Evolutionary conservation across 2,113 vertebrate genomes (phyloP).

Genomic region (Peromyscus polionotus): DNA sequence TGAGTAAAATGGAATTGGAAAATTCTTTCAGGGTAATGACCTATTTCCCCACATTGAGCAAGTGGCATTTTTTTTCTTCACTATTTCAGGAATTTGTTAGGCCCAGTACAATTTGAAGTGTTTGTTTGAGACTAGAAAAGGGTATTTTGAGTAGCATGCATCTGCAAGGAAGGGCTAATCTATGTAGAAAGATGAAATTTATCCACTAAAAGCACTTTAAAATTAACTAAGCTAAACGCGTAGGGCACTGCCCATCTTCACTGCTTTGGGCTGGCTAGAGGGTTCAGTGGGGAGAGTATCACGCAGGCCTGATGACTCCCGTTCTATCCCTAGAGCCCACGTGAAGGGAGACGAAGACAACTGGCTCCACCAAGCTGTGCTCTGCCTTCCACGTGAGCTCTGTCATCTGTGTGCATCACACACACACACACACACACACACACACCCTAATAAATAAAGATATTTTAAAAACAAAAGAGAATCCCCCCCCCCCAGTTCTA

Average conservation of each 20-base stretch:
- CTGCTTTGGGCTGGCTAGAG: neutral
- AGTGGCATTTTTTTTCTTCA: slow-evolving; percentile 14
- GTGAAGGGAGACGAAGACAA: neutral
- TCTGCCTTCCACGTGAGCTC: too few relatives aligned
- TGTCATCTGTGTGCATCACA: neutral
- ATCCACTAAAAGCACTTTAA: neutral
- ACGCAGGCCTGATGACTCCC: neutral
- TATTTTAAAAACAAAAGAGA: neutral
- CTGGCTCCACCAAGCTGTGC: neutral
- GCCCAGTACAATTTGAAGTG: neutral
- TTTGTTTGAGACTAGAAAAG: slow-evolving; percentile 20
- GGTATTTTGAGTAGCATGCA: neutral
- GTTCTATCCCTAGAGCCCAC: neutral
- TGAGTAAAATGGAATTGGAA: slow-evolving; percentile 57
- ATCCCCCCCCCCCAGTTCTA: neutral
- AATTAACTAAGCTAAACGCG: neutral
- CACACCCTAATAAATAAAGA: too few relatives aligned
- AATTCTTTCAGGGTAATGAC: slow-evolving; percentile 19
- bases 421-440: neutral
- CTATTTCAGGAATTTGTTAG: slow-evolving; percentile 37
- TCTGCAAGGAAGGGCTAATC: neutral
- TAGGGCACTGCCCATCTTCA: neutral
- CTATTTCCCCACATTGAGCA: slow-evolving; percentile 4
- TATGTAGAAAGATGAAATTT: neutral
- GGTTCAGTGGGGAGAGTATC: neutral